Evolutionary conservation across 2,113 vertebrate genomes (phyloP), one percentile per base, ranked within the genome.

Genomic region (Caranx ignobilis): DNA sequence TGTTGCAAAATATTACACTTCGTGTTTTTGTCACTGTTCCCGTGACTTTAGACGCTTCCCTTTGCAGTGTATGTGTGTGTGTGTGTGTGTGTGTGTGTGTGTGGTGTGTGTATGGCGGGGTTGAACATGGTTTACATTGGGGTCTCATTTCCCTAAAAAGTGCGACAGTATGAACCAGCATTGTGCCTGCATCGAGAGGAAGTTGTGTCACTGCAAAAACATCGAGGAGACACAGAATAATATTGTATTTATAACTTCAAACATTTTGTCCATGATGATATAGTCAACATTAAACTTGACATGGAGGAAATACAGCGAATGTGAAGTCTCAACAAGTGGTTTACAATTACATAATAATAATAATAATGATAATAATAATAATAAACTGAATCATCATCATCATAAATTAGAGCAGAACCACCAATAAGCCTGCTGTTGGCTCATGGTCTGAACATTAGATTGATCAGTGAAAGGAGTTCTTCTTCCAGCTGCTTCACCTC

Each of bases 1-100:
- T 92, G 93, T 94, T 94, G 93, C 90, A 94, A 95, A 94, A 95
- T 92, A 92, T 93, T 90, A 92, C 92, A 93, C 86, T 85, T 90
- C 56, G 74, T 87, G 76, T 89, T 85, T 84, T 86, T 71, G 88
- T 89, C 90, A 87, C 85, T 74, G 63, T 65, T 84, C 56, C 64
- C 63, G 71, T 85, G 86, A 87, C 77, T 87, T 75, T 79, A 65
- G 79, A 90, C 72, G 80, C 88, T 87, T 87, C 80, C 86, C 70
- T 87, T 88, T 83, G 86, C 78, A 57, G 84, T 74, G 74, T 85
- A 45, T 81, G 59, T 79, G 18, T n/a, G 21, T 70, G 19, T 71
- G 7, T 77, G 32, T 69, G 43, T 82, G 19, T 56, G 18, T 76
- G 43, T 73, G 68, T 63, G 55, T 71, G 54, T 66, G 32, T 63